These are phyloP conservation scores for Saccostrea cuccullata DNA, from an alignment of 1,140 invertebrate genomes.

Conservation along the genomic window DNA sequence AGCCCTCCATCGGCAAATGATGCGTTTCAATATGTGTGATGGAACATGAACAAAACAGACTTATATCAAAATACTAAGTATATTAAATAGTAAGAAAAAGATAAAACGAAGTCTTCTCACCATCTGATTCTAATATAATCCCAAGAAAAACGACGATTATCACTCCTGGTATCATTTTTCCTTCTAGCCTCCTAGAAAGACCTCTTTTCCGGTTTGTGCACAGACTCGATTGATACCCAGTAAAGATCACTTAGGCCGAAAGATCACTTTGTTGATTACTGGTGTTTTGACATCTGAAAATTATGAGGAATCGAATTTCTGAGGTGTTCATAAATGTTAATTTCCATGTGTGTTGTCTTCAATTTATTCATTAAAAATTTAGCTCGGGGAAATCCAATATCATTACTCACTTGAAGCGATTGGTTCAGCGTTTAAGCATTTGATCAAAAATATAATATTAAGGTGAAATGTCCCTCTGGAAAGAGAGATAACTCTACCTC, in stretches of 20 bases:
- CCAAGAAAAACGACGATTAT: background rate
- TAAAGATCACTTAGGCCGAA: background rate
- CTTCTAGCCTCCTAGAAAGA: background rate
- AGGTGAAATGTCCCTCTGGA: too few species aligned
- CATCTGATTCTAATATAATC: background rate
- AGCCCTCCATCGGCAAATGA: too few species aligned
- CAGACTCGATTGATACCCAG: background rate
- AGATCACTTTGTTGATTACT: background rate
- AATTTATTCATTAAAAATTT: background rate
- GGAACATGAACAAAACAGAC: too few species aligned
- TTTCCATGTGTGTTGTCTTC: background rate
- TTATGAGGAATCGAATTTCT: background rate
- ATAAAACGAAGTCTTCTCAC: background rate
- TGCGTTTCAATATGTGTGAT: too few species aligned
- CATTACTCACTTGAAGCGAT: background rate
- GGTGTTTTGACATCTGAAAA: background rate
- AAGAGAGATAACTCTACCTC: too few species aligned
- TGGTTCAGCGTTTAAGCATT: background rate
- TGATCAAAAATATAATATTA: too few species aligned
- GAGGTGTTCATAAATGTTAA: background rate
- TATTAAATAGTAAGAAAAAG: too few species aligned
- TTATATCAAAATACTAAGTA: too few species aligned
- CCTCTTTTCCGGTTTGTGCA: background rate
- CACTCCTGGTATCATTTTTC: background rate
- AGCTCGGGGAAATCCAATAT: background rate